These are phyloP conservation scores for Muntiacus reevesi DNA, from an alignment of 2,113 vertebrate species.

Conservation along the genomic window DNA sequence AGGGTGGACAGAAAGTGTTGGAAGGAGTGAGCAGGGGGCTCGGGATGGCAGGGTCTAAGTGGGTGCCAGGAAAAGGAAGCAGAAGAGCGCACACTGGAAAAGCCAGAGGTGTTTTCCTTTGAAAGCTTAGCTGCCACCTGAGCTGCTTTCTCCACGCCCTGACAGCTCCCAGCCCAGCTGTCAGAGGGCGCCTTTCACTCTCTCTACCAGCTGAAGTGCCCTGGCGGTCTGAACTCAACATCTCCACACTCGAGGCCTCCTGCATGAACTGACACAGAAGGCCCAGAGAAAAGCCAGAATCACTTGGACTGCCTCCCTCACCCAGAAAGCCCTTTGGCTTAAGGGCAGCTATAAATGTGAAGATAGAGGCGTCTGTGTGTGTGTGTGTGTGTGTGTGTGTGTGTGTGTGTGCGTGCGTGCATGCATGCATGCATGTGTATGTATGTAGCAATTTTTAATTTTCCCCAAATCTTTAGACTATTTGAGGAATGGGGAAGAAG, in stretches of 20 bases:
- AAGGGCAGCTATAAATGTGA: background rate
- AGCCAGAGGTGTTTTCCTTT: constrained; percentile 18
- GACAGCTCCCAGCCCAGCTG: background rate
- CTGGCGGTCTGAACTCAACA: background rate
- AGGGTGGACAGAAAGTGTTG: background rate
- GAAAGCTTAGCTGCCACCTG: background rate
- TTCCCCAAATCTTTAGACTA: background rate
- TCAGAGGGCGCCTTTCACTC: background rate
- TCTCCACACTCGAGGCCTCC: background rate
- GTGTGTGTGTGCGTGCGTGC: background rate
- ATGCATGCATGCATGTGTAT: background rate
- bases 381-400: background rate
- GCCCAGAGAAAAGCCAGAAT: background rate
- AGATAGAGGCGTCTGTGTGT: background rate
- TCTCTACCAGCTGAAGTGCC: background rate
- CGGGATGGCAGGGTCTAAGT: background rate
- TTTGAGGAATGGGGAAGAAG: background rate
- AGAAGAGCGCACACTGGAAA: constrained; percentile 9
- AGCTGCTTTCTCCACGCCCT: background rate
- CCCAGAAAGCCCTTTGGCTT: background rate
- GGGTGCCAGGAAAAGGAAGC: constrained; percentile 26
- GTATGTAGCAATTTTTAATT: background rate
- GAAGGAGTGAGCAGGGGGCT: background rate
- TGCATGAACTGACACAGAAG: background rate
- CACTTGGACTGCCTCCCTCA: background rate